These are phyloP conservation scores for Galleria mellonella DNA, from an alignment of 1,140 invertebrate genomes.

Conservation along the genomic window DNA sequence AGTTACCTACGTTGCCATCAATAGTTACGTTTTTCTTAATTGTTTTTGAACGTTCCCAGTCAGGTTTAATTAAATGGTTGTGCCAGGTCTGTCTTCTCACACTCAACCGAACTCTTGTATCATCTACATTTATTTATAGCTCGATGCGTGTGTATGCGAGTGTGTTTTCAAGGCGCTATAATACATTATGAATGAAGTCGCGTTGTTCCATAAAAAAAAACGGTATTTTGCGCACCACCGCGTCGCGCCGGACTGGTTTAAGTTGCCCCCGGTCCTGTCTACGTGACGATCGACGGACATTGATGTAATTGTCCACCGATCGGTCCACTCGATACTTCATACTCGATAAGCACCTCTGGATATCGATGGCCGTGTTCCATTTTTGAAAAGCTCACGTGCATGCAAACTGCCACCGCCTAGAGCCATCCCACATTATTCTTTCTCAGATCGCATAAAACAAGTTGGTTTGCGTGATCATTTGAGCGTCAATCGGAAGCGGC, in stretches of 20 bases:
- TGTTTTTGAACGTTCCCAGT: constrained; percentile 11
- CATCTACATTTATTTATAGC: constrained; percentile 31
- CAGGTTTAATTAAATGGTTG: constrained; percentile 27
- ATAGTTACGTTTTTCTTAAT: constrained; percentile 11
- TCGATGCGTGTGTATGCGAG: constrained; percentile 25
- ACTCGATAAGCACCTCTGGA: constrained; percentile 30
- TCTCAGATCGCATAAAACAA: constrained; percentile 21
- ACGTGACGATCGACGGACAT: constrained; percentile 37
- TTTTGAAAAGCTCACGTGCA: constrained; percentile 22
- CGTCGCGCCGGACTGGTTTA: constrained; percentile 37
- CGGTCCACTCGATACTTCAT: constrained; percentile 31
- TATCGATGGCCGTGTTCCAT: constrained; percentile 24
- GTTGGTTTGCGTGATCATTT: constrained; percentile 52
- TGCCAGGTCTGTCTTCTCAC: constrained; percentile 13
- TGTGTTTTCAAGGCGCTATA: constrained; percentile 39
- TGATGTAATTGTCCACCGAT: constrained; percentile 51
- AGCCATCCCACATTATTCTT: constrained; percentile 12
- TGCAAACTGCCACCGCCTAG: constrained; percentile 4
- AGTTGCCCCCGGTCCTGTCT: constrained; percentile 26
- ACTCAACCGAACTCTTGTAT: constrained; percentile 14
- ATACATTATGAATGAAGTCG: constrained; percentile 68
- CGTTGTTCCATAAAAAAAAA: constrained; percentile 53
- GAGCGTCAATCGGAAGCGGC: constrained; percentile 52
- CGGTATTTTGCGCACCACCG: constrained; percentile 39
- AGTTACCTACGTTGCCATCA: background rate